These are phyloP conservation scores for Gallinago undulata DNA, from an alignment of 2,113 vertebrate species.

Conservation along the genomic window DNA sequence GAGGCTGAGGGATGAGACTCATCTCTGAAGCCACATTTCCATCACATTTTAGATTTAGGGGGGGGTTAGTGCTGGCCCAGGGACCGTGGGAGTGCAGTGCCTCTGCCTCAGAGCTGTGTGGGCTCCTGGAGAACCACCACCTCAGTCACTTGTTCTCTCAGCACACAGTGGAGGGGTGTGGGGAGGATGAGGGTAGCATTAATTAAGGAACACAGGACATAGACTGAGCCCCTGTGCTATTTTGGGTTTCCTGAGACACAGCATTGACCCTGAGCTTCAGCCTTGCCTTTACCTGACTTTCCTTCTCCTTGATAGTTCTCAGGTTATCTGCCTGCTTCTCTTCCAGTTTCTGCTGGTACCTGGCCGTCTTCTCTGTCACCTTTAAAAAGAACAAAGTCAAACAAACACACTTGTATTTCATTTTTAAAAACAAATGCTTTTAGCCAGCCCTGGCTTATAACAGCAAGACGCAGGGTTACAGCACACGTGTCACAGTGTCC, in stretches of 20 bases:
- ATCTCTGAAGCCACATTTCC: background rate
- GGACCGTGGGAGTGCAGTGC: background rate
- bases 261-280: background rate
- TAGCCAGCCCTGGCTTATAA: background rate
- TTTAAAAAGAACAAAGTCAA: slow-evolving; percentile 32
- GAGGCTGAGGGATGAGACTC: background rate
- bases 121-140: background rate
- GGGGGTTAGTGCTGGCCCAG: background rate
- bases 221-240: background rate
- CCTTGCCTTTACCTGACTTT: slow-evolving; percentile 80
- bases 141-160: background rate
- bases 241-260: background rate
- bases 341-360: slow-evolving; percentile 82
- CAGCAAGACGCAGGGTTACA: background rate
- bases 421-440: background rate
- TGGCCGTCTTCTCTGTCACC: slow-evolving; percentile 76
- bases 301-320: slow-evolving; percentile 82
- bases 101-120: background rate
- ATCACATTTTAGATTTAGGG: background rate
- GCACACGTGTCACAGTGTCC: background rate
- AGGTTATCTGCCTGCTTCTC: slow-evolving; percentile 86
- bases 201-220: background rate
- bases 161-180: background rate
- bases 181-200: background rate
- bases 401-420: too few relatives aligned